These are phyloP conservation scores for Epizoanthus scotinus DNA, from an alignment of 92 coral and sea anemone species.

Conservation along the genomic window DNA sequence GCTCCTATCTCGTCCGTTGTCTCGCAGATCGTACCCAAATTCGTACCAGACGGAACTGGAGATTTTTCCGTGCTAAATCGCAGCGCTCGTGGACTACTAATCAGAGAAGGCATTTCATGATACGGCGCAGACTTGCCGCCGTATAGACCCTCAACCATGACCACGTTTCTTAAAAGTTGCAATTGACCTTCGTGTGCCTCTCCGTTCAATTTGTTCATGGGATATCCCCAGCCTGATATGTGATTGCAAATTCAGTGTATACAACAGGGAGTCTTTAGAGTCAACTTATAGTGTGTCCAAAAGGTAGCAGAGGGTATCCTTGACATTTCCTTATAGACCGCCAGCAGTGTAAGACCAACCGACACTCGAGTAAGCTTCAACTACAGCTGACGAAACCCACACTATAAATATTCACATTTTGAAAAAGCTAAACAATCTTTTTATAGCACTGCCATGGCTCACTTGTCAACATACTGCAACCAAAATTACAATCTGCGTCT, in stretches of 20 bases:
- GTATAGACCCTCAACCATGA: slow-evolving; percentile 59
- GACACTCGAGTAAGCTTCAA: too few relatives aligned
- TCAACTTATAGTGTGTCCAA: too few relatives aligned
- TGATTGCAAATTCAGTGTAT: neutral
- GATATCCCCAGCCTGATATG: neutral
- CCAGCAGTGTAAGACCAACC: neutral
- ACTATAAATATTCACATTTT: slow-evolving; percentile 39
- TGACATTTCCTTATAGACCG: neutral
- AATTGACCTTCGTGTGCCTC: neutral
- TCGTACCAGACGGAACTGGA: slow-evolving; percentile 35
- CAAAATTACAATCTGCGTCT: neutral
- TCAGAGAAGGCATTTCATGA: slow-evolving; percentile 25
- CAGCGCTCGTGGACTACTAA: slow-evolving; percentile 23
- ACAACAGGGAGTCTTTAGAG: too few relatives aligned
- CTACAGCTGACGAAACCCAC: slow-evolving; percentile 43
- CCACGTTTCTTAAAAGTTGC: neutral
- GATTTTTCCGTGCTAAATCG: slow-evolving; percentile 46
- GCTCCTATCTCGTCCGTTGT: slow-evolving; percentile 38
- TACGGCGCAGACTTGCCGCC: slow-evolving; percentile 44
- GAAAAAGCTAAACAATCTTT: slow-evolving; percentile 21
- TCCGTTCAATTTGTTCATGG: neutral
- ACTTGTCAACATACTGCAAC: slow-evolving; percentile 19
- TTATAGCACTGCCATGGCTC: slow-evolving; percentile 26
- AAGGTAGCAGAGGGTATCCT: neutral
- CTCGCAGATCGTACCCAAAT: slow-evolving; percentile 57